phyloP scores from a whole-genome alignment of 2,888 invertebrate genomes.

The Gandaritis pyraliata region DNA sequence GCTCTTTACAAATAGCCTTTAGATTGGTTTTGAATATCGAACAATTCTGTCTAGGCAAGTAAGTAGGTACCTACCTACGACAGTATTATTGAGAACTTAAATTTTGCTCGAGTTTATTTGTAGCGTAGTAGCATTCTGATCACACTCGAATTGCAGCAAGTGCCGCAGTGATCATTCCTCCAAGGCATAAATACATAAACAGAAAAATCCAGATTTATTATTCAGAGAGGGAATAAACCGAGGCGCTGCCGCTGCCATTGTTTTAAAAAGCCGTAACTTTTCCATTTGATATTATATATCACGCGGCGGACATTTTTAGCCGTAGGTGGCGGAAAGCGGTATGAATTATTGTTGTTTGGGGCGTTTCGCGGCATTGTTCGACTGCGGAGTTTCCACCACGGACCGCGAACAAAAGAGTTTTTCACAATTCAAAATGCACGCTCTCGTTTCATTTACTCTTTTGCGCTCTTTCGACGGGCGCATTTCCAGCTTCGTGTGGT shows the following conservation, averaged over 20 bases:
- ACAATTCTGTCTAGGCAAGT: slow-evolving; percentile 64
- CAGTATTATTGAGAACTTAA: slow-evolving; percentile 30
- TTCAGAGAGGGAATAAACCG: slow-evolving; percentile 65
- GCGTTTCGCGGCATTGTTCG: slow-evolving; percentile 78
- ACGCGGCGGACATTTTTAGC: slow-evolving; percentile 83
- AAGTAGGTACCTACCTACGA: slow-evolving; percentile 28
- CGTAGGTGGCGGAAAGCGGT: slow-evolving; percentile 83
- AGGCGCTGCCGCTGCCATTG: slow-evolving; percentile 70
- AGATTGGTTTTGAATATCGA: slow-evolving; percentile 80
- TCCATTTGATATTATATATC: slow-evolving; percentile 82
- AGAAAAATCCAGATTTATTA: slow-evolving; percentile 62
- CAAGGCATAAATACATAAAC: slow-evolving; percentile 44
- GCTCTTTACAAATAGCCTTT: slow-evolving; percentile 81
- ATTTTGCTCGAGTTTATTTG: slow-evolving; percentile 2
- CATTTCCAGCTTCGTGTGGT: slow-evolving; percentile 78
- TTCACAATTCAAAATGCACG: slow-evolving; percentile 82
- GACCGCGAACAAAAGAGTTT: slow-evolving; percentile 79
- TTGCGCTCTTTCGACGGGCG: slow-evolving; percentile 78
- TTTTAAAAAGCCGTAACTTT: slow-evolving; percentile 82
- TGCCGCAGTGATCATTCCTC: slow-evolving; percentile 27
- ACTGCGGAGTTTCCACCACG: slow-evolving; percentile 71
- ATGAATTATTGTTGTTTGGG: slow-evolving; percentile 84
- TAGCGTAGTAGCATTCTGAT: slow-evolving; percentile 6
- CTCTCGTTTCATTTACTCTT: slow-evolving; percentile 83
- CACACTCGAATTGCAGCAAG: slow-evolving; percentile 27